These are phyloP conservation scores for Sinhomidia bicolor DNA, from an alignment of 2,888 invertebrate genomes.

Conservation along the genomic window DNA sequence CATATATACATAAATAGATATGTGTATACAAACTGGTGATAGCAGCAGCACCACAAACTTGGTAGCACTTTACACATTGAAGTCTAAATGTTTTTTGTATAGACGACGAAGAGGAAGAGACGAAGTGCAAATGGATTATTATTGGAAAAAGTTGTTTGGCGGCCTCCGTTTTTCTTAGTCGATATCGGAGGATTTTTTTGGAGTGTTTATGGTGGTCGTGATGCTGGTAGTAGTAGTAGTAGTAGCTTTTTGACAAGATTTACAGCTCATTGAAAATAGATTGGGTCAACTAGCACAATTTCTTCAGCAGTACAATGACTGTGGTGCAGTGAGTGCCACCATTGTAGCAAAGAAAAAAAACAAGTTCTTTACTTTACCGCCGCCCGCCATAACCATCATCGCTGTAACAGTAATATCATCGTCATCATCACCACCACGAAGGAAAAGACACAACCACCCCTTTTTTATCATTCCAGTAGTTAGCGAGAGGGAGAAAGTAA, in stretches of 20 bases:
- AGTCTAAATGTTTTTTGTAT: constrained; percentile 3
- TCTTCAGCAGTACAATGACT: constrained; percentile 14
- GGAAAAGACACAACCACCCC: background rate
- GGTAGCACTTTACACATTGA: background rate
- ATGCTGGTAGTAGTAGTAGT: constrained; percentile 5
- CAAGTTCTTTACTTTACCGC: background rate
- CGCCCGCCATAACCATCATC: background rate
- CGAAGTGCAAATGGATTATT: constrained; percentile 64
- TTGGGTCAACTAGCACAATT: constrained; percentile 58
- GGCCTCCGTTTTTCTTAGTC: background rate
- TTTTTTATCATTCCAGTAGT: background rate
- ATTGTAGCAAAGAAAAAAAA: no score
- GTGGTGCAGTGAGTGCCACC: constrained; percentile 17
- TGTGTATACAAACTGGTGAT: background rate
- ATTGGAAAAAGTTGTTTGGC: constrained; percentile 60
- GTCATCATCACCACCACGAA: background rate
- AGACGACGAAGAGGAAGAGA: background rate
- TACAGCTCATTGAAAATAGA: constrained; percentile 74
- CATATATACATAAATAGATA: background rate
- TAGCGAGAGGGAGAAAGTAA: background rate
- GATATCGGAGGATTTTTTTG: background rate
- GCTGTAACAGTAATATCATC: background rate
- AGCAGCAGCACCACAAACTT: background rate
- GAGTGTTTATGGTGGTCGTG: constrained; percentile 32
- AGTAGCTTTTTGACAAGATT: constrained; percentile 71